Base-by-base conservation (phyloP, 37 sponge, comb jelly and placozoan species). In the Halichondria panicea region DNA sequence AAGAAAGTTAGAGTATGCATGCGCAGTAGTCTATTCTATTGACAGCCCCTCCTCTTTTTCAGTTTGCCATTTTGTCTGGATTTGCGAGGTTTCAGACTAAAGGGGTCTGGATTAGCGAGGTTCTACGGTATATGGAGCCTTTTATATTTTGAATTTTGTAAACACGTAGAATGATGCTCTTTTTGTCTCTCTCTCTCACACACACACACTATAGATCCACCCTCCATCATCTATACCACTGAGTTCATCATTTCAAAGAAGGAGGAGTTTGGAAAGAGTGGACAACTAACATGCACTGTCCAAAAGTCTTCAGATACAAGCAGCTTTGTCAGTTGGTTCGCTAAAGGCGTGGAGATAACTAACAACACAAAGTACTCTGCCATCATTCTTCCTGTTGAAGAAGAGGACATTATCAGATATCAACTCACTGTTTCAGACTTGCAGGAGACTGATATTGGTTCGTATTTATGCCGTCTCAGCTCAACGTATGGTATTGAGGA, bases 171-270 rank as follows among this genome's bases (percentile, higher is more conserved):
- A n/a, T n/a, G n/a, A n/a, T n/a, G n/a, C n/a, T n/a, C n/a, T n/a
- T n/a, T n/a, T n/a, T n/a, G n/a, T 48, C 52, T n/a, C 21, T 70
- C 3, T 48, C 32, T 28, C 53, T 70, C 7, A 3, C n/a, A 28
- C 1, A 6, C 6, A 11, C 53, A 34, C 53, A 18, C 35, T 46
- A 3, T 39, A 77, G 77, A 22, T 64, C 77, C 77, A 5, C 77
- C 77, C 1, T 9, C 37, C 21, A 77, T 77, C 32, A 46, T 77
- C 32, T 77, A 77, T 55, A 77, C 77, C 9, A 77, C 65, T 22
- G 77, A 77, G 66, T 63, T 43, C 48, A 36, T 46, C 22, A 3
- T 77, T 24, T 25, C 22, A 31, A 43, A 66, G n/a, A 39, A 64
- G 38, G 28, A 5, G 53, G 54, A 77, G 5, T 66, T 77, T 64